Base-by-base conservation (phyloP, 2,888 invertebrate species). In the Rhodophaea formosa region DNA sequence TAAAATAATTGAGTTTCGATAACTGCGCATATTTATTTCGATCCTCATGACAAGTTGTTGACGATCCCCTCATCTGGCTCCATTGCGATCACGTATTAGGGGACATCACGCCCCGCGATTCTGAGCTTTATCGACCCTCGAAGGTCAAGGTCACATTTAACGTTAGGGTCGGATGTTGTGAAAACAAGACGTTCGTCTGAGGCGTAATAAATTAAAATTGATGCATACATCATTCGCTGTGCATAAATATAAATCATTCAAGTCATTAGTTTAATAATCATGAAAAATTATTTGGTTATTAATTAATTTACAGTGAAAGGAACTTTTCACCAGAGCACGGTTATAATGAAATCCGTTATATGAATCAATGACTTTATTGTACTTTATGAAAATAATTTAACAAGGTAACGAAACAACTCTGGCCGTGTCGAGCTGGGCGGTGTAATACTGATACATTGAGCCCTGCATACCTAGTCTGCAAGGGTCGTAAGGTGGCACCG, bases 361-460 rank as follows among this genome's bases (percentile, higher is more conserved):
- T 51, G 6, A 3, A 35, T 51, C 7, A 35, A 51, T 15, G 10
- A 51, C 59, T 68, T 62, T 76, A 71, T 72, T 75, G 70, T 76
- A 53, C 63, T 68, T 61, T 62, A 53, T 56, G 58, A 67, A 60
- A 70, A 71, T 70, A 77, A 70, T 69, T 70, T 66, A 72, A 64
- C 56, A 57, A 59, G 64, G 59, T 65, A 68, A 68, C 54, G 62
- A 54, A 61, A 64, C 30, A 55, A 49, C 51, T n/a, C 17, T 7
- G 39, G 17, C 51, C 51, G 17, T 35, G 16, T 15, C 12, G 12
- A 35, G 15, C 35, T 16, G 51, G 16, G 51, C 32, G 35, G 35
- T 67, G 63, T 84, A 86, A 86, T 86, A 86, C 83, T 84, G 80
- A 74, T 79, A 60, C 1, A 47, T 47, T 30, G 47, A 1, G 14